Conservation (phyloP, 2,888 invertebrate species). For the Agonopterix arenella region DNA sequence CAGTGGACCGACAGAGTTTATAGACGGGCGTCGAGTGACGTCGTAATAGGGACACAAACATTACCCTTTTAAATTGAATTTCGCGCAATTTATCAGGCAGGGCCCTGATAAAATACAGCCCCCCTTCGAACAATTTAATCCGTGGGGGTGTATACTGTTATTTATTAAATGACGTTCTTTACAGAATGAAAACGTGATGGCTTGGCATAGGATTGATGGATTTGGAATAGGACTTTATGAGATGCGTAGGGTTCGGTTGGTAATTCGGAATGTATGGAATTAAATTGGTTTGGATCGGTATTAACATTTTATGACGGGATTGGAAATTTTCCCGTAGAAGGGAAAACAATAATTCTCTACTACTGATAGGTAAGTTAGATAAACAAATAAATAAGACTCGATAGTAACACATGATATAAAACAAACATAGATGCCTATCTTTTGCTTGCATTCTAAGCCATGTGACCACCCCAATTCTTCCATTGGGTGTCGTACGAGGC, state of each 20-base stretch:
- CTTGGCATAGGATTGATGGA: slow-evolving; percentile 5
- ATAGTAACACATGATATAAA: too few species aligned
- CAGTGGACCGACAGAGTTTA: slow-evolving; percentile 62
- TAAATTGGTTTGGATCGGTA: neutral
- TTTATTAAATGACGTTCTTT: slow-evolving; percentile 40
- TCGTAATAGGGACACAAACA: slow-evolving; percentile 70
- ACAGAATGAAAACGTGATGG: slow-evolving; percentile 14
- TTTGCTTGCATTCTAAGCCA: too few species aligned
- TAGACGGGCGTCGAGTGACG: slow-evolving; percentile 56
- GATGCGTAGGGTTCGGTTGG: too few species aligned
- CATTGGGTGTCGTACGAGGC: too few species aligned
- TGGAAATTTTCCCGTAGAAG: too few species aligned
- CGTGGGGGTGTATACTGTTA: slow-evolving; percentile 40
- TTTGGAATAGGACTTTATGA: slow-evolving; percentile 1
- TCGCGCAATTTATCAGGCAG: slow-evolving; percentile 61
- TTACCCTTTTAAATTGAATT: slow-evolving; percentile 74
- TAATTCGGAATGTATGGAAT: neutral
- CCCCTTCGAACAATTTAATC: slow-evolving; percentile 51
- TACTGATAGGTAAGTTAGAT: too few species aligned
- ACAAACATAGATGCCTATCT: too few species aligned
- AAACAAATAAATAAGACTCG: too few species aligned
- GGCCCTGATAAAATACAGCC: slow-evolving; percentile 54
- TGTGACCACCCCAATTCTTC: too few species aligned
- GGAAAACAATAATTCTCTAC: too few species aligned
- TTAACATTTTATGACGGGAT: too few species aligned